These are phyloP conservation scores for Apocheima hispidaria DNA, from an alignment of 2,888 invertebrate species.

Conservation along the genomic window DNA sequence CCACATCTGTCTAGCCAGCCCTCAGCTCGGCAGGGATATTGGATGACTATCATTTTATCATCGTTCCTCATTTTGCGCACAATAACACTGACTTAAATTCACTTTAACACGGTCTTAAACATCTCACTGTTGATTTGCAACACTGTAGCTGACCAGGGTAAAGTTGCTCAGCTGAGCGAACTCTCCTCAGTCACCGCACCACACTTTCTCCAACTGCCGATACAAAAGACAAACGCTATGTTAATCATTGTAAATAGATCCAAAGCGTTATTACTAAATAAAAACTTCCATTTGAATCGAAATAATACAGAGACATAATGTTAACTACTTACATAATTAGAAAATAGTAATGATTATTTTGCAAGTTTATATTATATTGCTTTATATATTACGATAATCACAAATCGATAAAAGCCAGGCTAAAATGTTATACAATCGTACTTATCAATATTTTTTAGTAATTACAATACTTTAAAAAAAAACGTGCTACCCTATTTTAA, in stretches of 20 bases:
- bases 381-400: too few species aligned
- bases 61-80: slow-evolving; percentile 70
- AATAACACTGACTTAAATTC: slow-evolving; percentile 50
- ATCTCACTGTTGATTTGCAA: slow-evolving; percentile 59
- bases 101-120: slow-evolving; percentile 55
- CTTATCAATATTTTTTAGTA: too few species aligned
- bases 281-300: background rate
- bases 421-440: too few species aligned
- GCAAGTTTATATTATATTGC: too few species aligned
- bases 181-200: slow-evolving; percentile 59
- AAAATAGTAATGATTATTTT: too few species aligned
- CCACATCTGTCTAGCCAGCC: slow-evolving; percentile 82
- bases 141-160: slow-evolving; percentile 52
- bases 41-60: slow-evolving; percentile 65
- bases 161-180: slow-evolving; percentile 45
- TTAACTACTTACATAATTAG: too few species aligned
- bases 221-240: slow-evolving; percentile 56
- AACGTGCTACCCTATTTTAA: too few species aligned
- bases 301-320: too few species aligned
- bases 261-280: background rate
- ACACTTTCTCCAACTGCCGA: slow-evolving; percentile 79
- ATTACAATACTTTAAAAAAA: too few species aligned
- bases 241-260: slow-evolving; percentile 54
- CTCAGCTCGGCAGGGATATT: slow-evolving; percentile 79
- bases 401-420: too few species aligned